Evolutionary conservation across 1,140 invertebrate species (phyloP).

Genomic region (Diorhabda elongata): DNA sequence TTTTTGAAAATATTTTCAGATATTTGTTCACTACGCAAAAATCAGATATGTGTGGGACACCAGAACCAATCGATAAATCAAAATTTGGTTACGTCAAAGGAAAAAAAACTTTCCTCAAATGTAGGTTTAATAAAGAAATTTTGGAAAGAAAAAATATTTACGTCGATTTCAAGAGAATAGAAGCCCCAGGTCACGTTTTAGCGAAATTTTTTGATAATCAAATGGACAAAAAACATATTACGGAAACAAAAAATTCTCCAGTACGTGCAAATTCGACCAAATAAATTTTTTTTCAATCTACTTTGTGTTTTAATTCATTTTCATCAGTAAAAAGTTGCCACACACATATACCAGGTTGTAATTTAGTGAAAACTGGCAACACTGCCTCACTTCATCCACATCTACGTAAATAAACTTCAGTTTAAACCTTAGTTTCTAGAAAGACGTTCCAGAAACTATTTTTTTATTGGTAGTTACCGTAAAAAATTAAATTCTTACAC

Average conservation of each 20-base stretch:
- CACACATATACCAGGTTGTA: no score
- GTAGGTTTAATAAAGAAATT: slow-evolving; percentile 32
- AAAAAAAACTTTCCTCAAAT: slow-evolving; percentile 30
- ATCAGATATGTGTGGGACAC: neutral
- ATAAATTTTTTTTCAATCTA: no score
- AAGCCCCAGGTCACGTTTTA: slow-evolving; percentile 33
- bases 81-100: slow-evolving; percentile 28
- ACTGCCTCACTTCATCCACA: no score
- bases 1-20: slow-evolving; percentile 1
- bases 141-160: slow-evolving; percentile 41
- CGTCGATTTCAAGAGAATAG: slow-evolving; percentile 31
- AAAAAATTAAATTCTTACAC: no score
- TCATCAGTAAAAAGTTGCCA: no score
- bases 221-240: slow-evolving; percentile 27
- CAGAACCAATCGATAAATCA: slow-evolving; percentile 22
- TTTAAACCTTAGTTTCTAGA: no score
- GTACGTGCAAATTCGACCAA: no score
- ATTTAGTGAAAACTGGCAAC: no score
- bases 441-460: no score
- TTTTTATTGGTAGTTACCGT: no score
- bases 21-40: slow-evolving; percentile 9
- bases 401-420: no score
- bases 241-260: slow-evolving; percentile 21
- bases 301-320: no score
- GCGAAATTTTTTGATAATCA: slow-evolving; percentile 36